Percentiles rank a stretch among this genome's conserved stretches.
Conservation (phyloP, 1,140 invertebrate species). For the Saxidomus purpurata region DNA sequence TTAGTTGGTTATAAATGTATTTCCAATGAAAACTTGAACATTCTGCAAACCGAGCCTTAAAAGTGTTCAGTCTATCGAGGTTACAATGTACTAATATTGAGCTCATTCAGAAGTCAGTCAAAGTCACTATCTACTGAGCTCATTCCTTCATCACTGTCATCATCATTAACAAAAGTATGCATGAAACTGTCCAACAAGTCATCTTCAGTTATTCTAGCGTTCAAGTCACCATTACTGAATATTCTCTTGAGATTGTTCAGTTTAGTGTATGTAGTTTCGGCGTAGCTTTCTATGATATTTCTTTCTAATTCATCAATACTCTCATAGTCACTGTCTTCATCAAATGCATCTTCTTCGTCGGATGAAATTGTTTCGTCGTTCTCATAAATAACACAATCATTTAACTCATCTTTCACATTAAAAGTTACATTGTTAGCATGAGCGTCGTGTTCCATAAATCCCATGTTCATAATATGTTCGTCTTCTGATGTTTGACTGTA, state of each 20-base stretch:
- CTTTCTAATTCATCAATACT: too few relatives aligned
- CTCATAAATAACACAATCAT: neutral
- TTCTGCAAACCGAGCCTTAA: too few relatives aligned
- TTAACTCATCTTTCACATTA: neutral
- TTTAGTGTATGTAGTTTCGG: neutral
- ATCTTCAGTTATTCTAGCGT: conserved; percentile 2
- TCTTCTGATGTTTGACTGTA: neutral
- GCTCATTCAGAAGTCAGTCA: too few relatives aligned
- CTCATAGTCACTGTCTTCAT: too few relatives aligned
- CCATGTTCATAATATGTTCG: neutral
- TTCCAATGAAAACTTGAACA: too few relatives aligned
- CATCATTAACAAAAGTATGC: neutral
- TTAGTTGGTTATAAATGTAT: too few relatives aligned
- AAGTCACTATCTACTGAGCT: neutral
- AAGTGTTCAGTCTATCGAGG: too few relatives aligned
- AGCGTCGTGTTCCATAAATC: neutral
- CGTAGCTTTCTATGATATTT: neutral
- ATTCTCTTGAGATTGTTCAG: neutral
- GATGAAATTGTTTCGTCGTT: neutral
- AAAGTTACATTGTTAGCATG: neutral
- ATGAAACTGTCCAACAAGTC: conserved; percentile 14
- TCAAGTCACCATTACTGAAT: neutral
- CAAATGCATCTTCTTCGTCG: neutral
- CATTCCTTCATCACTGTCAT: conserved; percentile 1
- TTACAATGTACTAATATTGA: too few relatives aligned